These are phyloP conservation scores for Ephestia elutella DNA, from an alignment of 1,140 invertebrate genomes.

Conservation along the genomic window DNA sequence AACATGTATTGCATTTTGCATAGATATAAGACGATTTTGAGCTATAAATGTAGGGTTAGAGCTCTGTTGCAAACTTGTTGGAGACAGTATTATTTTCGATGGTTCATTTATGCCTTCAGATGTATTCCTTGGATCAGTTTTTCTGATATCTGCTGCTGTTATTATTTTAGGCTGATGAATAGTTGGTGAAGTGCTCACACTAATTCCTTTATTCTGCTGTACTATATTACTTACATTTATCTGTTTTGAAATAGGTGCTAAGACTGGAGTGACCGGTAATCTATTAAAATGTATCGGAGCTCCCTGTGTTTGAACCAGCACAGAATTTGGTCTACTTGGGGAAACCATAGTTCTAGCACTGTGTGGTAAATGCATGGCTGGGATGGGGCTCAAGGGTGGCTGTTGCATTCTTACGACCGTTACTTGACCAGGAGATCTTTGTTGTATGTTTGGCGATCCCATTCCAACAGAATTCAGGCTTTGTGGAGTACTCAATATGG, in stretches of 20 bases:
- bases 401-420: conserved; percentile 72
- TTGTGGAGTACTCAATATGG: conserved; percentile 59
- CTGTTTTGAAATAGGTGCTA: conserved; percentile 74
- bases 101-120: conserved; percentile 46
- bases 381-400: conserved; percentile 68
- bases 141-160: conserved; percentile 41
- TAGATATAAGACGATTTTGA: conserved; percentile 65
- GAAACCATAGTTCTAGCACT: conserved; percentile 63
- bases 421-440: conserved; percentile 65
- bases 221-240: conserved; percentile 69
- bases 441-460: conserved; percentile 47
- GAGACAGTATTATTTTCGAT: conserved; percentile 66
- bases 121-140: conserved; percentile 40
- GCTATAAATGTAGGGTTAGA: conserved; percentile 59
- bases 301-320: conserved; percentile 64
- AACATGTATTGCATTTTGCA: conserved; percentile 55
- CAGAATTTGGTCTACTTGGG: conserved; percentile 64
- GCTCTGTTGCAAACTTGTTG: conserved; percentile 48
- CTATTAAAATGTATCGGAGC: conserved; percentile 63
- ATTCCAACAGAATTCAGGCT: conserved; percentile 49
- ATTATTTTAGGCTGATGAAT: conserved; percentile 53
- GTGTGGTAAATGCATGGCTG: conserved; percentile 58
- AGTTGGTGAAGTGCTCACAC: conserved; percentile 32
- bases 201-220: conserved; percentile 61
- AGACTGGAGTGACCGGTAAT: conserved; percentile 74